Evolutionary conservation across 1,140 invertebrate species (phyloP), one percentile per base, ranked within the genome.

Genomic region (Notospermus geniculatus): DNA sequence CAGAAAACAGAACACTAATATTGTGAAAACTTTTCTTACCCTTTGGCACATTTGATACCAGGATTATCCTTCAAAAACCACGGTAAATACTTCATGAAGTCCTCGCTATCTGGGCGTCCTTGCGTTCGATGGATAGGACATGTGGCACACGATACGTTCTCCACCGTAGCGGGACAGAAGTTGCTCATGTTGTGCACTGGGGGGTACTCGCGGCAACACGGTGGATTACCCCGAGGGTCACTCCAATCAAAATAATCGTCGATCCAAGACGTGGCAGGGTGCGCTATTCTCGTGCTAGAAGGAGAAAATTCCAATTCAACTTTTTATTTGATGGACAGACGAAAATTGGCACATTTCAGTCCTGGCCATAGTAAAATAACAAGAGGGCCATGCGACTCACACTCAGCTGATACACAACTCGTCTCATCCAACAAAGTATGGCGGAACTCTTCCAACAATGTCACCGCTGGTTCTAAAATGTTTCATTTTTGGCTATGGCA

Each of bases 201-300:
- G 62, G 7, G 63, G 65, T 67, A 66, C 39, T 72, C 75, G n/a
- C 79, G 67, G 70, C 84, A 85, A 70, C 83, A 84, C n/a, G 70
- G 63, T 17, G 70, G 71, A 52, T 69, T 68, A 28, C 71, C 73
- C 7, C 66, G 65, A n/a, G 81, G 74, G 19, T 82, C 79, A 29
- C 85, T 80, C 93, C 94, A 97, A 73, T 91, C 89, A 59, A 91
- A 86, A 71, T 92, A 97, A 80, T 95, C 93, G 73, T 97, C 95
- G 23, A 97, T 75, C 95, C 95, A 97, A 2, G 91, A 93, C 32
- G 87, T 87, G 0, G 92, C 86, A 54, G 87, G 85, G 53, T 87
- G 85, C 2, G 88, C 86, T 62, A 97, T 90, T 66, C 87, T 95
- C 0, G 93, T 90, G 59, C 88, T 90, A 72, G 27, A 75, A 65